Evolutionary conservation across 2,888 invertebrate species (phyloP), one percentile per base, ranked within the genome.

Genomic region (Rotaria sp.): DNA sequence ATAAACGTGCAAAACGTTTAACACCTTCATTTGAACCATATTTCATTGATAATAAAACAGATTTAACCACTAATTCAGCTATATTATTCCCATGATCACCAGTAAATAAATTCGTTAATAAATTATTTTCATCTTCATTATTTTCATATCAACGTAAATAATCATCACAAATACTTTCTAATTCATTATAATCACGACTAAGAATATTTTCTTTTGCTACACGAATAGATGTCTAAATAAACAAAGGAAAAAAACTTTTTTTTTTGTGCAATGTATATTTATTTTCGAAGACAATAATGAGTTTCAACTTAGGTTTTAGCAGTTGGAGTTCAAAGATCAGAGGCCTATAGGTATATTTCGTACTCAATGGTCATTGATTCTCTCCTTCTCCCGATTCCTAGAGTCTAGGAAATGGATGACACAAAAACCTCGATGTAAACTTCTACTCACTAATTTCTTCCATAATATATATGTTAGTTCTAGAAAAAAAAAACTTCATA

Each of bases 1-100:
- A 90, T 85, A 94, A 89, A 87, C 93, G 93, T 1, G 94, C 94
- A 89, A 94, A 94, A 85, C 94, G 91, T 87, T 93, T 93, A 38
- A 92, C 91, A 0, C 94, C 94, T 88, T 94, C 93, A 18, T 90
- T 89, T 0, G 93, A 93, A 85, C 93, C 93, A 84, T 92, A 90
- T 88, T 91, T 91, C 93, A 94, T 94, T 0, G 93, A 93, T 88
- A 35, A 67, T 18, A 67, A 8, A 35, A 67, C 7, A 5, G 67
- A 67, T 30, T 67, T 13, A 67, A 67, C 30, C 15, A 67, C 18
- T 4, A 67, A 2, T 35, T 67, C 67, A 2, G 67, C 67, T 18
- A 67, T 67, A 38, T 35, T 15, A 18, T 67, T 18, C 38, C 35
- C 7, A 30, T 15, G 38, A 38, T 67, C 18, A 67, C 21, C 21